Base-by-base conservation (phyloP, 2,797 vertebrate genomes). In the Labeo calbasu region DNA sequence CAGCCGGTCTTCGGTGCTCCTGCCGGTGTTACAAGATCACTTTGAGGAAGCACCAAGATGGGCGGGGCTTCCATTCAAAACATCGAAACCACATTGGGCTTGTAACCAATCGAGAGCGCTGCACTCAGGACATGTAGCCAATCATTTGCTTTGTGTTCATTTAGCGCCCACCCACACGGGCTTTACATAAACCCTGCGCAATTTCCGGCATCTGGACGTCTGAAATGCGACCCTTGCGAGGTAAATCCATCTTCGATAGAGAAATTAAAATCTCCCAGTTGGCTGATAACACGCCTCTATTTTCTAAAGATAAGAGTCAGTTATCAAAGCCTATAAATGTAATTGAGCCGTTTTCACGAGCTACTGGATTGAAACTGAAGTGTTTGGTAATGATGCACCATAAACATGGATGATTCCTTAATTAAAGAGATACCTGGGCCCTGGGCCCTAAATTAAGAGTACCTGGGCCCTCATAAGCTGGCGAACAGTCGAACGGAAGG, bases 1-100 rank as follows among this genome's bases (percentile, higher is more conserved):
- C 15, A 13, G 23, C 36, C 0, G 4, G 66, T 69, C 4, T 36
- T 8, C 70, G 66, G 63, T 23, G 1, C 12, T 66, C 2, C 48
- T 40, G 5, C 51, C 61, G 77, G 77, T 80, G 70, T 75, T 85
- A 85, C 72, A 1, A 43, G 51, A 81, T 50, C 79, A 68, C 40
- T 65, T 13, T 32, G 43, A 53, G 57, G 43, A 81, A 51, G 43
- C 43, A 5, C 3, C 32, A 3, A 21, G 14, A 61, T 83, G 72
- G 88, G 88, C 46, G 88, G 72, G 69, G 77, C 25, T 85, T 50
- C 5, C 28, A 50, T 65, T 82, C 19, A 84, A 84, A 86, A 88
- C 79, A 87, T 5, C 21, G 15, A 66, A 17, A 14, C 68, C 69
- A 71, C 84, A 36, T 81, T 77, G 36, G 77, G 25, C 21, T 65